phyloP scores from a whole-genome alignment of 2,888 invertebrate genomes.

The Galerucella pusilla region DNA sequence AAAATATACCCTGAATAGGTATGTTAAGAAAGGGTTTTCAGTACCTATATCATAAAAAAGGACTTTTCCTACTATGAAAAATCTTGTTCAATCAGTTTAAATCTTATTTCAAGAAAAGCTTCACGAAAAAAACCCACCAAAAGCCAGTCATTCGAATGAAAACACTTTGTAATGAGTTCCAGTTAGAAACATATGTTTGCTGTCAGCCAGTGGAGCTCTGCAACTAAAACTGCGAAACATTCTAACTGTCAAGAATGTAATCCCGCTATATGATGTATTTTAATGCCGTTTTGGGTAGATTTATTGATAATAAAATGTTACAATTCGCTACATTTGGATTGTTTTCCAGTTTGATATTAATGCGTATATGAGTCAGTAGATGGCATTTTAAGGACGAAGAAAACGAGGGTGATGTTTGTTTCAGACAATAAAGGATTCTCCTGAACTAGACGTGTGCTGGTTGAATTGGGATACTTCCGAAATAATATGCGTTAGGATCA shows the following conservation, averaged over 20 bases:
- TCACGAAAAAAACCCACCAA: too few relatives aligned
- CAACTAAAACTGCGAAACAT: background rate
- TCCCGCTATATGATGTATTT: conserved; percentile 10
- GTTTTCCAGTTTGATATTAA: background rate
- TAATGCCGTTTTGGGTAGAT: conserved; percentile 12
- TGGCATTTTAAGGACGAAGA: background rate
- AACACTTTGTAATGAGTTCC: too few relatives aligned
- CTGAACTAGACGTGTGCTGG: background rate
- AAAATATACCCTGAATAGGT: too few relatives aligned
- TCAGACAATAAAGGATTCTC: background rate
- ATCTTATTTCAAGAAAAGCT: too few relatives aligned
- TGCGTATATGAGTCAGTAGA: background rate
- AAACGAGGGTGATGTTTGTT: conserved; percentile 12
- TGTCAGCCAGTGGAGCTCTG: background rate
- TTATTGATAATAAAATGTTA: conserved; percentile 5
- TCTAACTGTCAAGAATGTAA: background rate
- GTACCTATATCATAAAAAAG: too few relatives aligned
- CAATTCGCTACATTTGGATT: background rate
- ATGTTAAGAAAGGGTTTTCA: too few relatives aligned
- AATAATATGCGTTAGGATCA: background rate
- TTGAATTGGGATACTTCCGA: background rate
- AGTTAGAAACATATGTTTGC: too few relatives aligned
- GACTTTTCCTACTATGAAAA: too few relatives aligned
- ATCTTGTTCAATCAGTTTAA: too few relatives aligned
- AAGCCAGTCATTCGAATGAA: too few relatives aligned